phyloP scores from a whole-genome alignment of 2,888 invertebrate genomes.

The Zhuqinia jingwanae region DNA sequence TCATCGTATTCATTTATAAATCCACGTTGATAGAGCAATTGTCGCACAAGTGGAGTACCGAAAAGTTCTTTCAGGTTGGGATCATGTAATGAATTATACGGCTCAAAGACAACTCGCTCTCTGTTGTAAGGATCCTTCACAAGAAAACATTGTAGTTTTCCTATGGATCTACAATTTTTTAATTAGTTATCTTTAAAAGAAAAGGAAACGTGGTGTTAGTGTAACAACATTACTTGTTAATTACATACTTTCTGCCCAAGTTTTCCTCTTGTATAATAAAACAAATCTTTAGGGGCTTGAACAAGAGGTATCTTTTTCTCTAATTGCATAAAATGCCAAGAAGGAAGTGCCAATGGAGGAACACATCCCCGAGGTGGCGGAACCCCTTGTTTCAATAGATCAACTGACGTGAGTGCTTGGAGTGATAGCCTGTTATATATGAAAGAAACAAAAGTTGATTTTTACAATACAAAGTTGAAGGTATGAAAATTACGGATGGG shows the following conservation, averaged over 20 bases:
- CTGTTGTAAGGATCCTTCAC: slow-evolving; percentile 57
- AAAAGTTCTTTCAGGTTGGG: slow-evolving; percentile 62
- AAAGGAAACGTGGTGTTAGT: not conserved
- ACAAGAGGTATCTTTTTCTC: slow-evolving; percentile 72
- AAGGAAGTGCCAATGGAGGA: slow-evolving; percentile 72
- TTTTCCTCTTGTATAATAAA: slow-evolving; percentile 63
- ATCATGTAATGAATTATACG: slow-evolving; percentile 76
- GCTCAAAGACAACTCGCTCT: slow-evolving; percentile 54
- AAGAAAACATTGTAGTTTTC: not conserved
- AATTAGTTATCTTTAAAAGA: not conserved
- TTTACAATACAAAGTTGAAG: no score
- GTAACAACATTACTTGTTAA: not conserved
- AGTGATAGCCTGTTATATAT: slow-evolving; percentile 38
- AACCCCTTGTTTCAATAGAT: slow-evolving; percentile 41
- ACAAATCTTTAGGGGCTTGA: slow-evolving; percentile 30
- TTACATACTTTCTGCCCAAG: slow-evolving; percentile 48
- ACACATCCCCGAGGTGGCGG: slow-evolving; percentile 68
- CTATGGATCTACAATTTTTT: slow-evolving; percentile 31
- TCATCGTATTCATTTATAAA: slow-evolving; percentile 72
- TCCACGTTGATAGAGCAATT: slow-evolving; percentile 62
- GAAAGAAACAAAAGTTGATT: no score
- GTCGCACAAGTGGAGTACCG: slow-evolving; percentile 52
- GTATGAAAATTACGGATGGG: no score
- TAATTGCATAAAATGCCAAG: slow-evolving; percentile 72
- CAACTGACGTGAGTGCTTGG: slow-evolving; percentile 46